Evolutionary conservation across 2,113 vertebrate species (phyloP), one percentile per base, ranked within the genome.

Genomic region (Labeo rohita): DNA sequence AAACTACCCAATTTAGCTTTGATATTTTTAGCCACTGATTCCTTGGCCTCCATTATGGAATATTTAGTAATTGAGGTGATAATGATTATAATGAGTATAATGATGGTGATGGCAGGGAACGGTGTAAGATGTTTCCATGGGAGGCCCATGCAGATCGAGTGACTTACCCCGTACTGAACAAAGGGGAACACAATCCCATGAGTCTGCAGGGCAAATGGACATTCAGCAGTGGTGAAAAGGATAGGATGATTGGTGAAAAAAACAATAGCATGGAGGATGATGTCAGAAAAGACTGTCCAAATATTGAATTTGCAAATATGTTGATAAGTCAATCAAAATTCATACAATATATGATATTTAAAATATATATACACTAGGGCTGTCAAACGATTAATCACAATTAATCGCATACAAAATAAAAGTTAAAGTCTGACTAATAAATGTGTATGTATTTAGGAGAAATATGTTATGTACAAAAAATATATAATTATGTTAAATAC

Each of bases 141-240:
- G 85, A 80, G 52, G 90, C 85, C 89, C 88, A 86, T 93, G 92
- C 92, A 88, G 87, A 87, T 89, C 89, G 89, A 90, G 87, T 92
- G 86, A 94, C 95, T 95, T 93, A 95, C 95, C 95, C 94, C 91
- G 92, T 93, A 92, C 91, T 93, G 77, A 83, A 75, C 89, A 95
- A 87, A 92, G 93, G 93, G 90, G 93, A 92, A 93, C 94, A 95
- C 94, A 95, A 88, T 92, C 93, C 93, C 90, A 94, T 92, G 91
- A 95, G 93, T 92, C 95, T 95, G 94, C 90, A 89, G 85, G 88
- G 88, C 70, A 87, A 90, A 86, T 77, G 80, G 80, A 86, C 84
- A 85, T 84, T 77, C 36, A 83, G 73, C 45, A 81, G 15, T 75
- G 77, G 66, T 52, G 78, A 75, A 28, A 23, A 45, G 34, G 45